Evolutionary conservation across 2,113 vertebrate genomes (phyloP).

Genomic region (Phalacrocorax aristotelis): DNA sequence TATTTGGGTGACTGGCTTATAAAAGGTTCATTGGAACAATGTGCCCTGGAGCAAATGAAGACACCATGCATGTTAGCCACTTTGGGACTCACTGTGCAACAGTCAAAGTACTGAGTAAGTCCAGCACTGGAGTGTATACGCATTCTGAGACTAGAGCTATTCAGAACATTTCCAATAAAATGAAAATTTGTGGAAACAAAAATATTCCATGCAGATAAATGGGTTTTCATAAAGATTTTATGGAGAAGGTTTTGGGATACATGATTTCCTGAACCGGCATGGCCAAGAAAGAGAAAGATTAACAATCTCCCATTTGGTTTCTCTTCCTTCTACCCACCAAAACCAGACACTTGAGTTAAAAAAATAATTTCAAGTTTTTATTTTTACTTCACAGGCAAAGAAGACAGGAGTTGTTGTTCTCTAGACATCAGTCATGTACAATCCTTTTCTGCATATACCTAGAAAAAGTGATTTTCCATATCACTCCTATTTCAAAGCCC

Average conservation of each 20-base stretch:
- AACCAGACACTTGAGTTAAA: neutral
- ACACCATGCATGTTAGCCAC: neutral
- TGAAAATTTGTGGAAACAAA: neutral
- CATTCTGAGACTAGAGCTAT: neutral
- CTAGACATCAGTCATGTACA: neutral
- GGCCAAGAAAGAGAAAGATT: neutral
- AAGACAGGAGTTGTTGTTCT: neutral
- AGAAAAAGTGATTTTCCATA: neutral
- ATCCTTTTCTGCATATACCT: neutral
- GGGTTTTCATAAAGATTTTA: neutral
- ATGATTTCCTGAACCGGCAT: neutral
- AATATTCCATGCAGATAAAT: neutral
- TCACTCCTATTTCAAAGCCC: neutral
- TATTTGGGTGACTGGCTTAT: slow-evolving; percentile 1
- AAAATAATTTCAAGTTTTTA: neutral
- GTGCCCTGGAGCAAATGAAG: slow-evolving; percentile 16
- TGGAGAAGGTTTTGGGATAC: neutral
- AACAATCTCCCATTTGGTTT: neutral
- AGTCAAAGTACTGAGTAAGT: slow-evolving; percentile 14
- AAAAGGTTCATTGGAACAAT: slow-evolving; percentile 25
- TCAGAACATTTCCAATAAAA: neutral
- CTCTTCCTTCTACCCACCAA: neutral
- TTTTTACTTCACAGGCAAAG: neutral
- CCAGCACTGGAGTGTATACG: neutral
- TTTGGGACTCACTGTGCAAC: neutral